Conservation (phyloP, 2,797 vertebrate genomes). For the Lerista edwardsae region DNA sequence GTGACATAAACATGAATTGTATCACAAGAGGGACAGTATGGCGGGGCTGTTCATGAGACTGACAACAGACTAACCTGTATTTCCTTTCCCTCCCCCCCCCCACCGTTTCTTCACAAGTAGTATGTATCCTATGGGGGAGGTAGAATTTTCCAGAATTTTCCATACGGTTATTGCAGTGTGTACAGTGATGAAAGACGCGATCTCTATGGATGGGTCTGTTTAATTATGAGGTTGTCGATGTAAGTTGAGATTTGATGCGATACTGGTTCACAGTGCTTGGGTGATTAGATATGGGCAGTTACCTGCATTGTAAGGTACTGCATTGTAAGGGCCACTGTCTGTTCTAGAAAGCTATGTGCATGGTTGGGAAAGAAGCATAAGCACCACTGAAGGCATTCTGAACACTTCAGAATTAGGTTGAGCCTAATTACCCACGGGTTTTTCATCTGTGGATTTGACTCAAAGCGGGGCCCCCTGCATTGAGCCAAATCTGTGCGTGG, state of each 20-base stretch:
- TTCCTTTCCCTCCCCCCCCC: neutral
- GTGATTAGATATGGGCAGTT: conserved; percentile 24
- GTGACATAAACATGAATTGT: too few relatives aligned
- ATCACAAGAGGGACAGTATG: neutral
- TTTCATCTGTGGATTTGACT: too few relatives aligned
- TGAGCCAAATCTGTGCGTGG: too few relatives aligned
- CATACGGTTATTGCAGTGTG: neutral
- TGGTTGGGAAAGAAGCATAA: neutral
- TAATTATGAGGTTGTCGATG: neutral
- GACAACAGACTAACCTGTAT: neutral
- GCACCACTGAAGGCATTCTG: too few relatives aligned
- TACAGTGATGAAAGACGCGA: neutral
- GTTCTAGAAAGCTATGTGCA: too few relatives aligned
- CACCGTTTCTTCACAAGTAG: neutral
- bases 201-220: neutral
- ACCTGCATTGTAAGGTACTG: neutral
- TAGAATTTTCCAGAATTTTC: neutral
- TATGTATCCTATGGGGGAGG: neutral
- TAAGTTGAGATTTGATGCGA: conserved; percentile 36
- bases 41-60: neutral
- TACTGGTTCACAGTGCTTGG: conserved; percentile 20
- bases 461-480: too few relatives aligned
- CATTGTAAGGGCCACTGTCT: conserved; percentile 21
- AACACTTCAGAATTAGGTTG: too few relatives aligned
- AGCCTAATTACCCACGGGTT: too few relatives aligned